Percentiles rank a stretch among this genome's conserved stretches.
Conservation (phyloP, 2,113 vertebrate genomes). For the Peromyscus leucopus region DNA sequence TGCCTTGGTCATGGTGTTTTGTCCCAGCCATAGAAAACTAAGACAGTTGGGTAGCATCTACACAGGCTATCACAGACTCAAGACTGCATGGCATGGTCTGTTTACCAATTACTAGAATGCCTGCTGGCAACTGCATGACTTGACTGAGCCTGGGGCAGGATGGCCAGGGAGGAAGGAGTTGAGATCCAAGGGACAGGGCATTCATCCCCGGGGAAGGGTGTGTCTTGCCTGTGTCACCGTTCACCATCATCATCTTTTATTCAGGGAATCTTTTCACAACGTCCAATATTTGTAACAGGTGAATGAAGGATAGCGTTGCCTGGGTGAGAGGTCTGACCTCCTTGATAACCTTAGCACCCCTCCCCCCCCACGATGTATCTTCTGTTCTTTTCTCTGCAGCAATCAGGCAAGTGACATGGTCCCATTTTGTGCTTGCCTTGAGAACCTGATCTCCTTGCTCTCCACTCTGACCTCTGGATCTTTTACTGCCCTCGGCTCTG, state of each 20-base stretch:
- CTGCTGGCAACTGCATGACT: neutral
- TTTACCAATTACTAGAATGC: neutral
- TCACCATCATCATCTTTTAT: neutral
- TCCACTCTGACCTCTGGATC: slow-evolving; percentile 48
- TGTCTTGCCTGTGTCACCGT: rapidly evolving
- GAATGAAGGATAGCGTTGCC: neutral
- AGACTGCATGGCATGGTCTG: neutral
- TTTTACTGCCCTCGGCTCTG: slow-evolving; percentile 29
- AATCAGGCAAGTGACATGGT: neutral
- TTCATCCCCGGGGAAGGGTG: neutral
- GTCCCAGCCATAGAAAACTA: neutral
- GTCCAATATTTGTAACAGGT: neutral
- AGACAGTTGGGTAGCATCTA: neutral
- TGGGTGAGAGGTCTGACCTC: neutral
- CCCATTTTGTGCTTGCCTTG: neutral
- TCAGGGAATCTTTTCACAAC: neutral
- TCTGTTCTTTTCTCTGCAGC: neutral
- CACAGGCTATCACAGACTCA: neutral
- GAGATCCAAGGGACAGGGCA: too few relatives aligned
- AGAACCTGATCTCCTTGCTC: slow-evolving; percentile 82
- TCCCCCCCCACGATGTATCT: rapidly evolving
- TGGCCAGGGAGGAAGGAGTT: neutral
- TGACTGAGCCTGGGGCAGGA: neutral
- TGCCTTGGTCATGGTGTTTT: neutral
- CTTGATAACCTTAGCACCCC: neutral